A percentile compares a stretch with the other conserved stretches of the same genome.
Conservation (phyloP, 2,113 vertebrate genomes). For the Xiphias gladius region DNA sequence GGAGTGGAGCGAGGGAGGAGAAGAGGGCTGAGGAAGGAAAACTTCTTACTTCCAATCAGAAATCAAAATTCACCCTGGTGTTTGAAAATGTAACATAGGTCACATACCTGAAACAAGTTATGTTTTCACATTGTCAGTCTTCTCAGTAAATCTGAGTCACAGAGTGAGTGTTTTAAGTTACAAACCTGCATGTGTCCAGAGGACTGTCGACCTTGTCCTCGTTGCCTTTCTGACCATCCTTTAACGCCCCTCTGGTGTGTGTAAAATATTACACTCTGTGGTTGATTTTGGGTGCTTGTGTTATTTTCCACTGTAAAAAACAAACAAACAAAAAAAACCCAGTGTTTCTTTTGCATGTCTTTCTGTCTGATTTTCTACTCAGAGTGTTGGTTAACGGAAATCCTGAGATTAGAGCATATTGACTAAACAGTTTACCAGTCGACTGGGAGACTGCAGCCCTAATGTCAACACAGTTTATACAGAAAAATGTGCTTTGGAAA, state of each 20-base stretch:
- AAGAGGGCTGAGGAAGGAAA: neutral
- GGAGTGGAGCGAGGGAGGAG: neutral
- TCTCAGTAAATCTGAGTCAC: neutral
- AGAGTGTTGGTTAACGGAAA: constrained; percentile 54
- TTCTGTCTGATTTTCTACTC: constrained; percentile 38
- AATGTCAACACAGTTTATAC: constrained; percentile 12
- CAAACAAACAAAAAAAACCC: neutral
- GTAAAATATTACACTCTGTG: constrained; percentile 40
- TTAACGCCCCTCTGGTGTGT: constrained; percentile 23
- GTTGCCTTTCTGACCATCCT: constrained; percentile 38
- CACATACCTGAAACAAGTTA: neutral
- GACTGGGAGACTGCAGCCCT: too few species aligned
- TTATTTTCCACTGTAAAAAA: constrained; percentile 70
- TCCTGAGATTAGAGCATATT: too few species aligned
- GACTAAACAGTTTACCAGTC: too few species aligned
- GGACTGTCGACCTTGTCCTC: neutral
- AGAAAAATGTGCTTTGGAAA: constrained; percentile 14
- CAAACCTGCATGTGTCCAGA: neutral
- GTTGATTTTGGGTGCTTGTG: constrained; percentile 51
- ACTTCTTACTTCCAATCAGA: neutral
- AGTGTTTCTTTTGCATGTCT: constrained; percentile 44
- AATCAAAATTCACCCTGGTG: neutral
- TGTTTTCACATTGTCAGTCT: neutral
- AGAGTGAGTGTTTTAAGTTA: neutral
- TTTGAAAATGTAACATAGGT: neutral